Conservation (phyloP, 2,888 invertebrate genomes). For the Epirrhoe tristata region DNA sequence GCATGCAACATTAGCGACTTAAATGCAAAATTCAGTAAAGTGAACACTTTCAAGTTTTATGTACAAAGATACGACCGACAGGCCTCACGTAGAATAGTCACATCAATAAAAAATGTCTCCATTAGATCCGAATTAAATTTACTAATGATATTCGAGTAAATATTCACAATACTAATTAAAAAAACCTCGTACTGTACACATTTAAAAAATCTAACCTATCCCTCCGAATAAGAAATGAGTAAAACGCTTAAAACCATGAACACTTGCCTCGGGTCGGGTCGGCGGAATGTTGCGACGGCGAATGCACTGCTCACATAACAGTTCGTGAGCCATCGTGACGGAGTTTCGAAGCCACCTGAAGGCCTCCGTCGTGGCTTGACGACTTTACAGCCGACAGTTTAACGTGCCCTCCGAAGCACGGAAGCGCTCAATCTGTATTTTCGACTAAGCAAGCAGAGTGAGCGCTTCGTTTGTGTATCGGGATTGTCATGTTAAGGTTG, state of each 20-base stretch:
- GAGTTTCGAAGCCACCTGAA: neutral
- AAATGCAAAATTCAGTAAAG: constrained; percentile 80
- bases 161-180: constrained; percentile 76
- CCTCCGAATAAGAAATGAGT: constrained; percentile 71
- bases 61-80: constrained; percentile 69
- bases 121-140: constrained; percentile 70
- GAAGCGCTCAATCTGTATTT: constrained; percentile 9
- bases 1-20: constrained; percentile 80
- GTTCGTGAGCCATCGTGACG: neutral
- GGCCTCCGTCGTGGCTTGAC: too few species aligned
- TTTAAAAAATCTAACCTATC: constrained; percentile 71
- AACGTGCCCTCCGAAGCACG: too few species aligned
- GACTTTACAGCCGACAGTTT: too few species aligned
- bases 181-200: constrained; percentile 57
- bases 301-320: constrained; percentile 15
- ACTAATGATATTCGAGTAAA: constrained; percentile 82
- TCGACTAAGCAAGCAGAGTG: constrained; percentile 11
- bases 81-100: constrained; percentile 60
- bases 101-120: constrained; percentile 61
- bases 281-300: constrained; percentile 33
- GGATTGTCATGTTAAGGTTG: constrained; percentile 36
- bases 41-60: constrained; percentile 82
- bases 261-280: constrained; percentile 55
- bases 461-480: neutral
- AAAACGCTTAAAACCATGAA: constrained; percentile 70